These are phyloP conservation scores for Orchestes rusci DNA, from an alignment of 2,888 invertebrate species.

Conservation along the genomic window DNA sequence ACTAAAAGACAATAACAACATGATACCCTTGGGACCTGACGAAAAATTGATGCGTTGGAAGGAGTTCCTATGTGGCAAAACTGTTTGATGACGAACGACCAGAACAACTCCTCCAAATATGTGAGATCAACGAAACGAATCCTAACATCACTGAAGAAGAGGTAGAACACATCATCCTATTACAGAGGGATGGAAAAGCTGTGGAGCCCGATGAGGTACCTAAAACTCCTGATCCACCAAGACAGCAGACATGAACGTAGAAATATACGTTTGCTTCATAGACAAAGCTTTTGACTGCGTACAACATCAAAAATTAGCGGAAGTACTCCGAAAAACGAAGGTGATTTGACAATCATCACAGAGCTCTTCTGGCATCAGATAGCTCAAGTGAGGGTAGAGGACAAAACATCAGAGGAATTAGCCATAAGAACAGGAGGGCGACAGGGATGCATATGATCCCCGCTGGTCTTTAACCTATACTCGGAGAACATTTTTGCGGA, in stretches of 20 bases:
- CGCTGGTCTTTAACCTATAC: conserved; percentile 3
- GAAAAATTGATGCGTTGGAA: not conserved
- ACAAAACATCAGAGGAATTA: conserved; percentile 4
- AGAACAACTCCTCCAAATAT: not conserved
- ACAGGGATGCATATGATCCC: conserved; percentile 2
- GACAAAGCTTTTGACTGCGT: conserved; percentile 3
- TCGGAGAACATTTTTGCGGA: conserved; percentile 5
- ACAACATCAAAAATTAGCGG: not conserved
- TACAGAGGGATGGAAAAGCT: conserved; percentile 3
- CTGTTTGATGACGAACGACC: not conserved
- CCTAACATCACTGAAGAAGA: not conserved
- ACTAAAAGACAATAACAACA: conserved; percentile 1
- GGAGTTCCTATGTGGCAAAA: not conserved
- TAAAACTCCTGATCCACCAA: not conserved
- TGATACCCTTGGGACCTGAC: conserved; percentile 1
- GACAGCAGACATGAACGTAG: conserved; percentile 5
- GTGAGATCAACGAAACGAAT: not conserved
- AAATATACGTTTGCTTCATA: conserved; percentile 2
- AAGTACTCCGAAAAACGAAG: not conserved
- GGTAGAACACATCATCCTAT: not conserved
- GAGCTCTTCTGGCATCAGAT: conserved; percentile 6
- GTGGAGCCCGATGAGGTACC: conserved; percentile 1
- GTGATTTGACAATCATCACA: conserved; percentile 5
- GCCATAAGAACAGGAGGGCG: conserved; percentile 3
- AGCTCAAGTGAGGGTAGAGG: conserved; percentile 3